These are phyloP conservation scores for Pterocles burchelli DNA, from an alignment of 2,113 vertebrate species.

Conservation along the genomic window DNA sequence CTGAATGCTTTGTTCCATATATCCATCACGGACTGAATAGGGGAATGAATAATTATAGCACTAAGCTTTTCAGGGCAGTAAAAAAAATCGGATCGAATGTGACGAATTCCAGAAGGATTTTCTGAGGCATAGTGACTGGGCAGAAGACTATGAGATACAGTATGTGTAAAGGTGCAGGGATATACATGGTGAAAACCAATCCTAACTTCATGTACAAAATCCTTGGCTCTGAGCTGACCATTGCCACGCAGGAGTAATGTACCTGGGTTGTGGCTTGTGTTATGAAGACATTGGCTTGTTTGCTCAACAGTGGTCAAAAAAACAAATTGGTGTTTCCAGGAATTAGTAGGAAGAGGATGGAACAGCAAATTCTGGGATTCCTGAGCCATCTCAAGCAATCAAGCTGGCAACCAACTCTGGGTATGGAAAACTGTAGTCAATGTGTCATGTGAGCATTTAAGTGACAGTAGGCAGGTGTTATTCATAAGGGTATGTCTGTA, in stretches of 20 bases:
- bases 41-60: neutral
- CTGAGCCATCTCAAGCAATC: neutral
- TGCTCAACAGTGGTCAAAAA: neutral
- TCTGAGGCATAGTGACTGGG: neutral
- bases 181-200: fast-evolving
- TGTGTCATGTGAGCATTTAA: neutral
- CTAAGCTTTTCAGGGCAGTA: neutral
- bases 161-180: fast-evolving
- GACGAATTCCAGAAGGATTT: neutral
- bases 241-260: neutral
- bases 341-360: neutral
- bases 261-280: neutral
- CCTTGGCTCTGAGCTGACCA: neutral
- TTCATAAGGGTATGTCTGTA: neutral
- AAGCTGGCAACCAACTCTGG: fast-evolving
- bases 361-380: neutral
- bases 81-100: neutral
- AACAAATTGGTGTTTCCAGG: neutral
- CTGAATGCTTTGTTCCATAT: neutral
- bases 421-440: neutral
- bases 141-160: neutral
- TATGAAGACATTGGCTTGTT: neutral
- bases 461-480: neutral
- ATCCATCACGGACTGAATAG: neutral
- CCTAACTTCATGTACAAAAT: neutral